phyloP scores from a whole-genome alignment of 1,140 invertebrate genomes.

The Drosophila funebris region DNA sequence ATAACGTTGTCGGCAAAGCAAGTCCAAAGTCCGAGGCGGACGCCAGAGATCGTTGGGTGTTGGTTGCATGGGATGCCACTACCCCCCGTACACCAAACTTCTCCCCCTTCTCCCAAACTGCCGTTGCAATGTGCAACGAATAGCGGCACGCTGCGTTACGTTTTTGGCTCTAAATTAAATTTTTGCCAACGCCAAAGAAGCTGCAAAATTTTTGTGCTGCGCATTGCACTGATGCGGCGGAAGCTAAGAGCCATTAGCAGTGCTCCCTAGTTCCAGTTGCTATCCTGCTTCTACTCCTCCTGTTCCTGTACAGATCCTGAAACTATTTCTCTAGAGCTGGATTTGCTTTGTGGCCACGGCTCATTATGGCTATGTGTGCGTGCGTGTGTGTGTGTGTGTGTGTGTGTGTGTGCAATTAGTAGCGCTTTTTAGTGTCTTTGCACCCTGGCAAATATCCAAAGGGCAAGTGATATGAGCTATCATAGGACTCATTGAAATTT shows the following conservation, averaged over 20 bases:
- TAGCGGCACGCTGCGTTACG: slow-evolving; percentile 32
- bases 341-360: slow-evolving; percentile 74
- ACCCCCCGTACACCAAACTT: background rate
- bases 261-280: slow-evolving; percentile 35
- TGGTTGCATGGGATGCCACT: slow-evolving; percentile 13
- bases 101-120: background rate
- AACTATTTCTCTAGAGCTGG: slow-evolving; percentile 45
- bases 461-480: slow-evolving; percentile 76
- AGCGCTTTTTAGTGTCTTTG: slow-evolving; percentile 69
- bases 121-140: slow-evolving; percentile 47
- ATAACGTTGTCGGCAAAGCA: slow-evolving; percentile 73
- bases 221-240: slow-evolving; percentile 79
- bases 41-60: slow-evolving; percentile 28
- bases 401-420: slow-evolving; percentile 60
- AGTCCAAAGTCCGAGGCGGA: slow-evolving; percentile 21
- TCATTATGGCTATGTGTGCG: slow-evolving; percentile 56
- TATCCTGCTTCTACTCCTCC: background rate
- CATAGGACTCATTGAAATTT: slow-evolving; percentile 69
- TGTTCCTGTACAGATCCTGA: background rate
- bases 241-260: slow-evolving; percentile 77
- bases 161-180: slow-evolving; percentile 82
- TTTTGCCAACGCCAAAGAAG: slow-evolving; percentile 82
- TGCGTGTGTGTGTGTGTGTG: slow-evolving; percentile 5
- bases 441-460: slow-evolving; percentile 56
- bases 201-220: slow-evolving; percentile 79